Percentiles rank a stretch among this genome's conserved stretches.
phyloP scores from a whole-genome alignment of 53 echinoderm and acorn worm species.

The Astropecten irregularis region DNA sequence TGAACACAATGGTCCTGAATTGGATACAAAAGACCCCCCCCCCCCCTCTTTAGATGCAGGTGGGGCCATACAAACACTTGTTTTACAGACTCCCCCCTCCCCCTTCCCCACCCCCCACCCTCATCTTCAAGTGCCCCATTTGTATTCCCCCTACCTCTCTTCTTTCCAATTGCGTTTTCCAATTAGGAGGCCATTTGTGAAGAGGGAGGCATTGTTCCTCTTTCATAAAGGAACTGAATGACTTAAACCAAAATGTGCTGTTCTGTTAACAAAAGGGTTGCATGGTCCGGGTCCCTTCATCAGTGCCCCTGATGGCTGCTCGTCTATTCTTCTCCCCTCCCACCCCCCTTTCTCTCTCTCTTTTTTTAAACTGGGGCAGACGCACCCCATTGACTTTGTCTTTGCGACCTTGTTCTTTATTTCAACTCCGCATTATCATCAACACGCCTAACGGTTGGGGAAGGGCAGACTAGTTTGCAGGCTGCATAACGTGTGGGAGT shows the following conservation, averaged over 20 bases:
- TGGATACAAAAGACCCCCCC: background rate
- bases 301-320: conserved; percentile 5
- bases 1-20: background rate
- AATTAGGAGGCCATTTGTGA: conserved; percentile 25
- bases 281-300: background rate
- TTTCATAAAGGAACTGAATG: background rate
- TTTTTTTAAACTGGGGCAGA: conserved; percentile 43
- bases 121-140: conserved; percentile 26
- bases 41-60: background rate
- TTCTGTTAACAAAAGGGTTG: conserved; percentile 1
- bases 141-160: background rate
- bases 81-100: conserved; percentile 5
- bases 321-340: no score
- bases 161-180: background rate
- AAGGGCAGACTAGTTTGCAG: no score
- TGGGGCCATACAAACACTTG: conserved; percentile 24
- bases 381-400: conserved; percentile 27
- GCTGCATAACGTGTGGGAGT: no score
- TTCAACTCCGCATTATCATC: no score
- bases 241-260: background rate
- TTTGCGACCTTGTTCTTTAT: conserved; percentile 18
- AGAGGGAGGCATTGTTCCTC: conserved; percentile 20
- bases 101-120: no score
- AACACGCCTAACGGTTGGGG: no score
- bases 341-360: no score